These are phyloP conservation scores for Cephalopterus ornatus DNA, from an alignment of 2,113 vertebrate species.

Conservation along the genomic window DNA sequence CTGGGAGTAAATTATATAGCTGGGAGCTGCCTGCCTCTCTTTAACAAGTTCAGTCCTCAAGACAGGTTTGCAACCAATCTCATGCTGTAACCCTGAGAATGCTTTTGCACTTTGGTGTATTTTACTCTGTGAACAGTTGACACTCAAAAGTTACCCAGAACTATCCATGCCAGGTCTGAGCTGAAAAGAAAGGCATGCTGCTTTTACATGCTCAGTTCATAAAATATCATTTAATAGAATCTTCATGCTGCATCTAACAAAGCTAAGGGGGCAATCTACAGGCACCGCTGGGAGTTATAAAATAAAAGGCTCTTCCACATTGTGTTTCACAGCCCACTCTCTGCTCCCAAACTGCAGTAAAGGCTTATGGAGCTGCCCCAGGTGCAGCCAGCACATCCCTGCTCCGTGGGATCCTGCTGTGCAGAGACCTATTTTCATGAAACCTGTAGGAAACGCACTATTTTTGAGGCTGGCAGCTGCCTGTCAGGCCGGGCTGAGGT, in stretches of 20 bases:
- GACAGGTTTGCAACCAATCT: not conserved
- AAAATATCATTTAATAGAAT: not conserved
- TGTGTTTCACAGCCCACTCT: not conserved
- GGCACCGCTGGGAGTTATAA: not conserved
- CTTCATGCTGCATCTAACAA: not conserved
- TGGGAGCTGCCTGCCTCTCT: not conserved
- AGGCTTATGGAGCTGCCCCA: not conserved
- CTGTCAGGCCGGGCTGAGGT: not conserved
- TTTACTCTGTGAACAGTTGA: not conserved
- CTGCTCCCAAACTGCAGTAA: not conserved
- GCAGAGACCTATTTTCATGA: not conserved
- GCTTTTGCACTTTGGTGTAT: not conserved
- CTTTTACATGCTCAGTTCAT: not conserved
- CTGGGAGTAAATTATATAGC: not conserved
- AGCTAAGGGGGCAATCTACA: not conserved
- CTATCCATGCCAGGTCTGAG: not conserved
- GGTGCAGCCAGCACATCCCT: not conserved
- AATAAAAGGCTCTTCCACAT: not conserved
- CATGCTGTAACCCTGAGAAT: not conserved
- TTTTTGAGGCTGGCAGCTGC: not conserved
- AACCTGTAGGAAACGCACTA: not conserved
- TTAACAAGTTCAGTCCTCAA: not conserved
- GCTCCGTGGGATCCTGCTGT: fast-evolving
- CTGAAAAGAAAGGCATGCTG: not conserved
- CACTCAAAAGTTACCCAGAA: not conserved